These are phyloP conservation scores for Lithosia quadra DNA, from an alignment of 2,888 invertebrate species.

Conservation along the genomic window DNA sequence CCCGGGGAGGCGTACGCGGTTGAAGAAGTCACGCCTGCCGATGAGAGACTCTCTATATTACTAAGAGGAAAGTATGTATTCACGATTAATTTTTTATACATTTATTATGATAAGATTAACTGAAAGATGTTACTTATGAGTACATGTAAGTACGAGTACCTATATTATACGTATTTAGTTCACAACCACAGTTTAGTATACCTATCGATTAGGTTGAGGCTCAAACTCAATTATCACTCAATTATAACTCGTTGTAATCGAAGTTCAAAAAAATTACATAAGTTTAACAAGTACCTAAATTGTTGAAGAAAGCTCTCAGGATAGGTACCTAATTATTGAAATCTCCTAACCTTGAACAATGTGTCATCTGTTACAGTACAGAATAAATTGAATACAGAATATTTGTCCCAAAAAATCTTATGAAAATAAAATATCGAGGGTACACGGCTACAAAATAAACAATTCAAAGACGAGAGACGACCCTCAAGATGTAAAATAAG, in stretches of 20 bases:
- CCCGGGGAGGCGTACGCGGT: constrained; percentile 93
- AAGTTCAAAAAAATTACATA: not conserved
- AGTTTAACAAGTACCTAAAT: not conserved
- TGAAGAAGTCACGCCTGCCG: constrained; percentile 92
- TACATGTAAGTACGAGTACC: not conserved
- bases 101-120: not conserved
- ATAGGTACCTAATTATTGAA: constrained; percentile 48
- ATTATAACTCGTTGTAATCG: too few species aligned
- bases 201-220: not conserved
- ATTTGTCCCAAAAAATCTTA: constrained; percentile 44
- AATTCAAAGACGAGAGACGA: constrained; percentile 52
- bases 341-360: constrained; percentile 30
- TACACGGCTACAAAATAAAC: constrained; percentile 56
- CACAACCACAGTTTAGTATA: not conserved
- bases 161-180: not conserved
- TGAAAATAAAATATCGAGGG: constrained; percentile 50
- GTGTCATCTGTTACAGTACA: constrained; percentile 39
- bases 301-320: constrained; percentile 23
- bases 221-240: not conserved
- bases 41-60: constrained; percentile 92
- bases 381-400: constrained; percentile 55
- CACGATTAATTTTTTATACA: constrained; percentile 44
- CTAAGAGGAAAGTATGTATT: constrained; percentile 92
- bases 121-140: too few species aligned
- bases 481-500: constrained; percentile 46